phyloP scores from a whole-genome alignment of 2,113 vertebrate species.

The Mobula hypostoma region DNA sequence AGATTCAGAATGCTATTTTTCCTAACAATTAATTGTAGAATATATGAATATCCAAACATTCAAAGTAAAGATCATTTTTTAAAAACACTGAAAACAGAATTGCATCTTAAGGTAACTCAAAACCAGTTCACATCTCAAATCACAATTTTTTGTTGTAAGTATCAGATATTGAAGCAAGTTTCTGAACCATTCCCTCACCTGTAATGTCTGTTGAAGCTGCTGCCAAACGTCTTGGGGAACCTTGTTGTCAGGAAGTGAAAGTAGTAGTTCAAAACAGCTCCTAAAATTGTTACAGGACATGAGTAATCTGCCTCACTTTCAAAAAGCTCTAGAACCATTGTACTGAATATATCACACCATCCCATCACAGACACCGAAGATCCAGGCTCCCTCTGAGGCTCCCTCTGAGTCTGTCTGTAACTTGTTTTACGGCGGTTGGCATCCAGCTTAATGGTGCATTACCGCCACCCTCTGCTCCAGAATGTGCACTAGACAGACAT shows the following conservation, averaged over 20 bases:
- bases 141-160: too few species aligned
- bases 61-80: not conserved
- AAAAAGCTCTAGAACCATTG: not conserved
- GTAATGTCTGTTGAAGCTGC: slow-evolving; percentile 81
- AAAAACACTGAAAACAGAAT: not conserved
- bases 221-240: slow-evolving; percentile 80
- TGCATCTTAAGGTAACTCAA: not conserved
- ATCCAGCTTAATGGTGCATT: too few species aligned
- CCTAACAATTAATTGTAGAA: not conserved
- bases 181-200: slow-evolving; percentile 59
- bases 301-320: not conserved
- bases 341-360: not conserved
- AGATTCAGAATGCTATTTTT: not conserved
- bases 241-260: slow-evolving; percentile 89
- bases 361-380: not conserved
- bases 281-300: slow-evolving; percentile 53
- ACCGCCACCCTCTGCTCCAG: too few species aligned
- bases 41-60: not conserved
- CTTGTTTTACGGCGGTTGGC: too few species aligned
- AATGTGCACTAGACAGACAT: too few species aligned
- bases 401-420: too few species aligned
- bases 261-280: slow-evolving; percentile 94
- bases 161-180: not conserved
- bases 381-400: not conserved
- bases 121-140: not conserved